Base-by-base conservation (phyloP, 1,140 invertebrate species). In the Drosophila pruinosa region DNA sequence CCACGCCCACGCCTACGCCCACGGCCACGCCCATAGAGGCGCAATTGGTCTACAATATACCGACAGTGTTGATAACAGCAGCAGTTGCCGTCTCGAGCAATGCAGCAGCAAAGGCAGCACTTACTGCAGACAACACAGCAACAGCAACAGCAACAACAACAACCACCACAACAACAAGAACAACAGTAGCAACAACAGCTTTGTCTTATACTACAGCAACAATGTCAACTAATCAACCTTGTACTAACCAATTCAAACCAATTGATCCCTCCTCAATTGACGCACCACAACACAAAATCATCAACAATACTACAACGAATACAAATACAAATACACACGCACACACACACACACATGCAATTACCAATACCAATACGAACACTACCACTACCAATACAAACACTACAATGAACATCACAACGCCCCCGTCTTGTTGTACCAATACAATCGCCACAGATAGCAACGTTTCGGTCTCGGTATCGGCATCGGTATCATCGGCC, bases 361-460 rank as follows among this genome's bases (percentile, higher is more conserved):
- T n/a, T n/a, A n/a, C n/a, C 38, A 41, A 50, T 28, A 59, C 54
- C 36, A 65, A 53, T 3, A 54, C 48, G 31, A 15, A 34, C n/a
- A 14, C 31, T 6, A 39, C 21, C 5, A 8, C 19, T 6, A 22
- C 48, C 36, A 72, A 52, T 0, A 43, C 36, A 52, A 39, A 26
- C 15, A 12, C 17, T 1, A 57, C 39, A 12, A 12, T 28, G 28
- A 31, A 69, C 41, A 28, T 17, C 52, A 65, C 59, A 56, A 74
- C 56, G 61, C 24, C 59, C 67, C 74, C 59, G 58, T 64, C 67
- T 58, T 61, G 61, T 71, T 56, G 57, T 68, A 62, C 69, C 54
- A 70, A 58, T 81, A 77, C 78, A 77, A 90, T 78, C 80, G 79
- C 75, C 71, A 82, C 90, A 91, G 90, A 91, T 82, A 86, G 73